Evolutionary conservation across 1,140 invertebrate species (phyloP).

Genomic region (Drosophila lacertosa): DNA sequence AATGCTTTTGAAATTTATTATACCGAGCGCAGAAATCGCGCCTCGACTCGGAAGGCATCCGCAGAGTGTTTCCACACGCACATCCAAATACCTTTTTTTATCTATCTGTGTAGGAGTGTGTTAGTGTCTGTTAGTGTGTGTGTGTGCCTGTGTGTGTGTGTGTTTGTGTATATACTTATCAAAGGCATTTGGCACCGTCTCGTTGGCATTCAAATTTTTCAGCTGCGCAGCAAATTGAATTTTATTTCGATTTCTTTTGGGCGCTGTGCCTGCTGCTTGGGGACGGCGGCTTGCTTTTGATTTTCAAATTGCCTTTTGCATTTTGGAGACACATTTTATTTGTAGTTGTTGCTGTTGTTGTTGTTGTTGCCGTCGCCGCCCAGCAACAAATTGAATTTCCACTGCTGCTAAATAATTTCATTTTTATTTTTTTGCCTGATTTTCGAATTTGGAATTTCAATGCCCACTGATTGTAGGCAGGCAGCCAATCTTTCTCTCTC

Average conservation of each 20-base stretch:
- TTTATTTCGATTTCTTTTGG: slow-evolving; percentile 77
- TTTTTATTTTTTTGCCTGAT: slow-evolving; percentile 71
- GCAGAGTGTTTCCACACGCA: slow-evolving; percentile 24
- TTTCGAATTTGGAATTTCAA: slow-evolving; percentile 58
- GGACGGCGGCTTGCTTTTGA: slow-evolving; percentile 31
- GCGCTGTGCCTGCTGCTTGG: neutral
- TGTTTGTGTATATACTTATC: slow-evolving; percentile 40
- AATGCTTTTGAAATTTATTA: slow-evolving; percentile 83
- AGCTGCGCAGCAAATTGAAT: slow-evolving; percentile 74
- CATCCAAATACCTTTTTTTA: slow-evolving; percentile 1
- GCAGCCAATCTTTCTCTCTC: too few species aligned
- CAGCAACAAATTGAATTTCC: slow-evolving; percentile 68
- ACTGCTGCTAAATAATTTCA: slow-evolving; percentile 77
- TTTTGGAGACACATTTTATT: slow-evolving; percentile 45
- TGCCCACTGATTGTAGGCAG: slow-evolving; percentile 62
- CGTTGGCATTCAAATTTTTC: slow-evolving; percentile 67
- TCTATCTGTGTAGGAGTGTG: slow-evolving; percentile 2
- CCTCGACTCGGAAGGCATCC: slow-evolving; percentile 2
- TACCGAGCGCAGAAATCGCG: slow-evolving; percentile 7
- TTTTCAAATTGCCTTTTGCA: slow-evolving; percentile 71
- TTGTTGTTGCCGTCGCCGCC: slow-evolving; percentile 37
- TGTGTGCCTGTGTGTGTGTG: slow-evolving; percentile 6
- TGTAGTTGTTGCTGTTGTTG: slow-evolving; percentile 22
- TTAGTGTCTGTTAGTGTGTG: slow-evolving; percentile 28
- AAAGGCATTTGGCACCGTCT: slow-evolving; percentile 63